Percentiles rank a stretch among this genome's conserved stretches.
Conservation (phyloP, 2,888 invertebrate genomes). For the Geophilus truncorum region DNA sequence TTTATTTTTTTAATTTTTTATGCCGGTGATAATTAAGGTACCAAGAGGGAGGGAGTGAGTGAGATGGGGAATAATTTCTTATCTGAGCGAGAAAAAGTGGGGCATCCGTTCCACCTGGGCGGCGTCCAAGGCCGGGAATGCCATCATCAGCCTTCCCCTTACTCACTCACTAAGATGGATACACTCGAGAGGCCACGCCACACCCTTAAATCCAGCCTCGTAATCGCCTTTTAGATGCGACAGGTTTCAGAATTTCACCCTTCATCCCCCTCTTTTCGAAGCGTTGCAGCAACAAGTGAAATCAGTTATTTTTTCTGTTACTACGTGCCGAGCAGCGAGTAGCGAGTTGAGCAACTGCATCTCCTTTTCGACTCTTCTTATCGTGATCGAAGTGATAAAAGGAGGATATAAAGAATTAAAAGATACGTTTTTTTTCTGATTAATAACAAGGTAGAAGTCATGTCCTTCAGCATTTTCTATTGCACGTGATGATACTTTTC, state of each 20-base stretch:
- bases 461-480: neutral
- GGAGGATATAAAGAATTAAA: neutral
- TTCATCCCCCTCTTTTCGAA: neutral
- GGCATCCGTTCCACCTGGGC: neutral
- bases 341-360: neutral
- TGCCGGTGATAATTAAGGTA: neutral
- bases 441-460: neutral
- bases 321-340: neutral
- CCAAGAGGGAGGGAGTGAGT: neutral
- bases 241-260: neutral
- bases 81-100: neutral
- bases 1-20: too few relatives aligned
- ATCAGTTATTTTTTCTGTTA: too few relatives aligned
- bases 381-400: neutral
- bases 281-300: neutral
- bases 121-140: neutral
- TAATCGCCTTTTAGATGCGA: neutral
- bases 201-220: neutral
- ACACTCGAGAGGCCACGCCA: neutral
- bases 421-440: neutral
- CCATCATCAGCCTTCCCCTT: neutral
- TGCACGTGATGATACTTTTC: neutral
- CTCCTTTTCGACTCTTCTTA: neutral
- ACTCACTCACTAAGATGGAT: neutral
- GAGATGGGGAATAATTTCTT: neutral